Percentiles rank a stretch among this genome's conserved stretches.
phyloP scores from a whole-genome alignment of 2,888 invertebrate genomes.

The Melipona beecheii region DNA sequence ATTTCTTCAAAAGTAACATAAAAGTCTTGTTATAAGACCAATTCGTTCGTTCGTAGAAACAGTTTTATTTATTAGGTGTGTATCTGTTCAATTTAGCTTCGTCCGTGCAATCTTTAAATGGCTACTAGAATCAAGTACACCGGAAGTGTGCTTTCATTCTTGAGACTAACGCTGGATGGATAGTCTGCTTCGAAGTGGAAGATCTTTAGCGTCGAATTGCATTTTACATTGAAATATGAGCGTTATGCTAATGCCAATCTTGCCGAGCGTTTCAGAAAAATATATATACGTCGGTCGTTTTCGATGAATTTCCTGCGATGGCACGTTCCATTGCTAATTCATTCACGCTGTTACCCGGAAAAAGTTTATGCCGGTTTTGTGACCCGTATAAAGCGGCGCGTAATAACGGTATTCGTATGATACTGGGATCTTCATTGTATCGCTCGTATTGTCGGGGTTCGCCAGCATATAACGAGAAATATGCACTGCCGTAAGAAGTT shows the following conservation, averaged over 20 bases:
- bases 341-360: conserved; percentile 60
- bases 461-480: conserved; percentile 20
- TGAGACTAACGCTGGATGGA: neutral
- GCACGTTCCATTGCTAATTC: conserved; percentile 56
- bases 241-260: neutral
- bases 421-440: conserved; percentile 66
- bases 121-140: neutral
- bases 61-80: neutral
- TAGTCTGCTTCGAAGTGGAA: neutral
- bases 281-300: conserved; percentile 5
- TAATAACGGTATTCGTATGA: conserved; percentile 70
- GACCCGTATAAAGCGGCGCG: conserved; percentile 69
- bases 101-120: neutral
- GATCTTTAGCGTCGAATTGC: neutral
- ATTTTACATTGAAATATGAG: neutral
- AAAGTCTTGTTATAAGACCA: too few species aligned
- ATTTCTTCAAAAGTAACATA: too few species aligned
- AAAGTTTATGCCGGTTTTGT: conserved; percentile 66
- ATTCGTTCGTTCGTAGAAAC: neutral
- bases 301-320: neutral
- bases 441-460: conserved; percentile 44
- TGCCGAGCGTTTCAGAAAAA: neutral
- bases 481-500: conserved; percentile 20
- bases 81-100: neutral
- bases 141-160: neutral